Base-by-base conservation (phyloP, 2,797 vertebrate genomes). In the Sebastes cheni region DNA sequence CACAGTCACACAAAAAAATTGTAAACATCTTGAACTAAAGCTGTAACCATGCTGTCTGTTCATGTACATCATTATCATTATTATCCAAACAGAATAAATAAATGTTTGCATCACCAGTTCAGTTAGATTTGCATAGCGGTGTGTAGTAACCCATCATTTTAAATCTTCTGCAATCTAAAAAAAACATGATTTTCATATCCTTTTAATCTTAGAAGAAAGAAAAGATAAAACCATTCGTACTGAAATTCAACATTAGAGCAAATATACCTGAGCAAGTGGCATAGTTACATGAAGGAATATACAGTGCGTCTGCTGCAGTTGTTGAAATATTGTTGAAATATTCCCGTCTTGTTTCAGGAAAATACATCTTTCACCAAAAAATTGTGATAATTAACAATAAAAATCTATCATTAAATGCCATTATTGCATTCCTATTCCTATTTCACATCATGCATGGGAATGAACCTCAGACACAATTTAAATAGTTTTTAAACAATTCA, bases 181-280 rank as follows among this genome's bases (percentile, higher is more conserved):
- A 32, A 32, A 42, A 42, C 8, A 36, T 9, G 2, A 65, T 64
- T 75, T 58, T 22, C 58, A 58, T 55, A 10, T 32, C 11, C 29
- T 8, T 70, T n/a, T 42, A 4, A 22, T n/a, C 7, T 23, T 50
- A 76, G 13, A 72, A n/a, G 11, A n/a, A 77, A 23, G 11, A 50
- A 79, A 77, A 77, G 7, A 66, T 36, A 62, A 70, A 66, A 39
- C 25, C 4, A 34, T 50, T 62, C 10, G 67, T 3, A 70, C 4
- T 64, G 6, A 55, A 67, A 46, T 25, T 73, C 16, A 61, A 22
- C 27, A 10, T 62, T 4, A 64, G 27, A 67, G 36, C 36, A 81
- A 89, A 75, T 30, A n/a, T 86, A 91, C 90, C 90, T 94, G 91
- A 93, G 89, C 52, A 73, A 83, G 42, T 84, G 39, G 34, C 32